Evolutionary conservation across 2,113 vertebrate genomes (phyloP), one percentile per base, ranked within the genome.

Genomic region (Camelus bactrianus): DNA sequence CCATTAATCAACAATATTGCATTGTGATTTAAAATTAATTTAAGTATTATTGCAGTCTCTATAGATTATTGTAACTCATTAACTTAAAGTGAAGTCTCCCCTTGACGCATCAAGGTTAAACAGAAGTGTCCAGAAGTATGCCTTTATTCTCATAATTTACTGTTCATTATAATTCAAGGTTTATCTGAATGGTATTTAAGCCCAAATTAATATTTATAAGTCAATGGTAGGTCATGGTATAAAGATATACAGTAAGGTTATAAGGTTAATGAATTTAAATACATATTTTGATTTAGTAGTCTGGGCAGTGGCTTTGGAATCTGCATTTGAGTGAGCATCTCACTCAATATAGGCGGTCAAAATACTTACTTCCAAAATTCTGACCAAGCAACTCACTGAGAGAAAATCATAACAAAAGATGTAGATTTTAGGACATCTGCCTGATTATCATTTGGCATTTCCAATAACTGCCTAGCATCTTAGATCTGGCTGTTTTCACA

Each of bases 261-360:
- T 26, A 72, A 54, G 12, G 15, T 89, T 88, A 89, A 22, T 72
- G 8, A 90, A 80, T 80, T 88, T 91, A 87, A 90, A 60, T 87
- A 48, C 1, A 62, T 80, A 64, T 83, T 69, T 91, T 76, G 20
- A 94, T 76, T 83, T 48, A 85, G 16, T 28, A 85, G 24, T 73
- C 17, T 70, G 81, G 32, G 4, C 16, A 56, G 62, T 70, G 26
- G 9, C 5, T 72, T 86, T 81, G 32, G 64, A 82, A 28, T 80
- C 13, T 77, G 26, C 28, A 62, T 70, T 65, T 72, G 70, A 62
- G 11, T 83, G 60, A 67, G 1, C 5, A 77, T 35, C 11, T 72
- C 20, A 67, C 11, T 72, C 20, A 67, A 30, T 24, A 1, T 73
- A 67, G 30, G 5, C 38, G 2, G 2, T 64, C 15, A 79, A 94